phyloP scores from a whole-genome alignment of 2,113 vertebrate species.

The Acrocephalus kingi region DNA sequence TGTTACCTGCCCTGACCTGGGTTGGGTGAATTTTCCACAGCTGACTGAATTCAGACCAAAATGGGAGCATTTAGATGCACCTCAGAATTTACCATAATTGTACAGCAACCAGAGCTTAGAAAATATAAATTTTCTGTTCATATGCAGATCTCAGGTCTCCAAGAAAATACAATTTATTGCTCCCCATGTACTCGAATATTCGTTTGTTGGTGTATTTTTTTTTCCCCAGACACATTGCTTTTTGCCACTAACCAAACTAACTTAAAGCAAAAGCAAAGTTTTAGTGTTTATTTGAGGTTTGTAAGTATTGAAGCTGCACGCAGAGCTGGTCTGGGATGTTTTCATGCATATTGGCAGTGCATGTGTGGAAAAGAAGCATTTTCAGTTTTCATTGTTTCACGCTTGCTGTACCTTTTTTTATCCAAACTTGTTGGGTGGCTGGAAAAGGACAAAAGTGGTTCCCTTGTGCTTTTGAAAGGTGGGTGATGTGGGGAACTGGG shows the following conservation, averaged over 20 bases:
- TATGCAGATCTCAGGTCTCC: neutral
- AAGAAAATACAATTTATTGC: neutral
- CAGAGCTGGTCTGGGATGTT: neutral
- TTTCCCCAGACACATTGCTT: constrained; percentile 6
- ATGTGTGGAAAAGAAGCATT: neutral
- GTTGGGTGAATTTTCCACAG: neutral
- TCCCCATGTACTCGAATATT: neutral
- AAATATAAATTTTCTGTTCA: neutral
- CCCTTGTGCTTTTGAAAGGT: neutral
- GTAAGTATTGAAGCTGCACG: neutral
- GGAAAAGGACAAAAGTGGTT: constrained; percentile 1
- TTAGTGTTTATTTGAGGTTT: neutral
- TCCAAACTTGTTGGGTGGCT: neutral
- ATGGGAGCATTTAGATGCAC: neutral
- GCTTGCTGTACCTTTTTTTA: neutral
- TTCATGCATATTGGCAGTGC: neutral
- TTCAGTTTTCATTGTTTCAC: constrained; percentile 16
- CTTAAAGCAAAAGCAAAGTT: constrained; percentile 47
- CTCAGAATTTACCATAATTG: neutral
- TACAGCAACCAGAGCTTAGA: neutral
- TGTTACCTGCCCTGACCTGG: neutral
- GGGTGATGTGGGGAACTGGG: neutral
- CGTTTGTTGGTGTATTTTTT: neutral
- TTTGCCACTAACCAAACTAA: constrained; percentile 71
- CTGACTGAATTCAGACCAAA: neutral